These are phyloP conservation scores for Frankliniella fusca DNA, from an alignment of 2,888 invertebrate species.

Conservation along the genomic window DNA sequence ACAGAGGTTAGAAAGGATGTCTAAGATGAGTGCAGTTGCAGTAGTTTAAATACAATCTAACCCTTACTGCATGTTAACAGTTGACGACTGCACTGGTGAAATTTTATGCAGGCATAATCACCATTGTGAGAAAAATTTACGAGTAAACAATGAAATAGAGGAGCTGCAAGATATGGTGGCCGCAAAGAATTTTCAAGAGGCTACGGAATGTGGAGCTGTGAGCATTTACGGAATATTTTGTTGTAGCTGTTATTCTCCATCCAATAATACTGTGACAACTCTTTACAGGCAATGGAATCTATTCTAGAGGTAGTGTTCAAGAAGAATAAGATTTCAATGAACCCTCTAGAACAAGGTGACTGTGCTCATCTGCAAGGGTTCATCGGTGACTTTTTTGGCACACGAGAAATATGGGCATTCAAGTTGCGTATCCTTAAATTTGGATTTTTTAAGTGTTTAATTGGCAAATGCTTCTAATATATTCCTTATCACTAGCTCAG, in stretches of 20 bases:
- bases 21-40: background rate
- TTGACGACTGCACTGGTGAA: background rate
- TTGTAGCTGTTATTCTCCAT: background rate
- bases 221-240: background rate
- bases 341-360: background rate
- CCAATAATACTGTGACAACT: background rate
- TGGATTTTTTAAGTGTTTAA: background rate
- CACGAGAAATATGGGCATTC: background rate
- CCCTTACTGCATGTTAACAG: background rate
- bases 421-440: background rate
- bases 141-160: background rate
- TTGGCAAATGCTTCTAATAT: too few species aligned
- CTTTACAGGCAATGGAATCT: background rate
- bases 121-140: background rate
- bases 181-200: background rate
- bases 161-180: background rate
- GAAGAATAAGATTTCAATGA: background rate
- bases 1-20: background rate
- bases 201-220: background rate
- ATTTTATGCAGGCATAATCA: background rate
- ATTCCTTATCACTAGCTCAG: background rate
- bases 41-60: background rate
- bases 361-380: constrained; percentile 8
- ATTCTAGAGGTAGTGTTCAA: background rate
- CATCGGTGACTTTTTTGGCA: background rate